Evolutionary conservation across 2,113 vertebrate species (phyloP), one percentile per base, ranked within the genome.

Genomic region (Mandrillus leucophaeus): DNA sequence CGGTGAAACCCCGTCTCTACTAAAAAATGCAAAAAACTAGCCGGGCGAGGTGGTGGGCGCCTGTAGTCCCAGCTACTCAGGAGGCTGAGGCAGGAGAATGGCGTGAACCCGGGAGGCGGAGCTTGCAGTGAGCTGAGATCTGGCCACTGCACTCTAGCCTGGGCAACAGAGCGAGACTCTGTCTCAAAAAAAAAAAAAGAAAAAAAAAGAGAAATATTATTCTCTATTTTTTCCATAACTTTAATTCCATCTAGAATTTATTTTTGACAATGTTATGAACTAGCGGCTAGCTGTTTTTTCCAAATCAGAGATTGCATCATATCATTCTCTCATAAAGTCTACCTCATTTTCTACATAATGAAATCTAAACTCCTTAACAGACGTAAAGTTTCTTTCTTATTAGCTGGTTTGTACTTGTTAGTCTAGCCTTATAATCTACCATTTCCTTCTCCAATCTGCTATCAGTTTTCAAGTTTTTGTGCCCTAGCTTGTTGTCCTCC

Each of bases 241-340:
- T 73, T 90, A 94, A 95, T 61, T 61, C 14, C 43, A 27, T 9
- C 30, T 81, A 18, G n/a, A 87, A 78, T 64, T 93, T 75, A 80
- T 11, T 81, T 97, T 52, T 90, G 73, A 90, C 96, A n/a, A 72
- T 40, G 14, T 70, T 90, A 81, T 61, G 55, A 70, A 76, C 30
- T 82, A 81, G 50, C 1, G 6, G 57, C 48, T 50, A 75, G 27
- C 32, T n/a, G 55, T 45, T 68, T 92, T 92, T 83, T 86, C 88
- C 52, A 87, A 94, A 57, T 64, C 22, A 70, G 18, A 93, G 32
- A 57, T 12, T 70, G 40, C 35, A 82, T 52, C 6, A 18, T 48
- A 80, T 82, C 81, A 43, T 9, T 68, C 59, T 83, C 40, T 68
- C 50, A 45, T 50, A 9, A 86, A 86, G n/a, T 23, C 5, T n/a